A percentile compares a stretch with the other conserved stretches of the same genome.
These are phyloP conservation scores for Plecturocebus donacophilus DNA, from an alignment of 2,113 vertebrate genomes.

Conservation along the genomic window DNA sequence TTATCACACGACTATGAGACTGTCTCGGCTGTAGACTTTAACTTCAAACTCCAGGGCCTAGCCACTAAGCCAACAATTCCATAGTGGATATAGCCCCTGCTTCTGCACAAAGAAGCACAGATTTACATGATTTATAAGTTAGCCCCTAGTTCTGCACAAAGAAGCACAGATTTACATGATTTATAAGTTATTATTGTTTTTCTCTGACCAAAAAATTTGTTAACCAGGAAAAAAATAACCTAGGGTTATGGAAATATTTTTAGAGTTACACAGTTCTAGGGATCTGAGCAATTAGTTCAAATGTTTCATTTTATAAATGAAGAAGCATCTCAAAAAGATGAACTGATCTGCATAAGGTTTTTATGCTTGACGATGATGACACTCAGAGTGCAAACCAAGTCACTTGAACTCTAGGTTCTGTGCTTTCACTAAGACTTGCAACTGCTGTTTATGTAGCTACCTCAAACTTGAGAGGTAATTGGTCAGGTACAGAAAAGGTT, in stretches of 20 bases:
- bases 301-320: not conserved
- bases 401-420: not conserved
- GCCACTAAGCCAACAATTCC: not conserved
- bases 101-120: not conserved
- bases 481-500: not conserved
- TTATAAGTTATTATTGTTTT: not conserved
- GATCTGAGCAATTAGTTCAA: not conserved
- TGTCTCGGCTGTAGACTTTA: not conserved
- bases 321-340: not conserved
- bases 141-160: not conserved
- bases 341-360: not conserved
- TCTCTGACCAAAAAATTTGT: not conserved
- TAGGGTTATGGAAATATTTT: not conserved
- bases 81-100: not conserved
- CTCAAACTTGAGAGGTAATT: not conserved
- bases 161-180: not conserved
- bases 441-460: not conserved
- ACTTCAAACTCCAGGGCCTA: not conserved
- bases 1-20: not conserved
- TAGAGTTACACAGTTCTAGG: not conserved
- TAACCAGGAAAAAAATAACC: not conserved
- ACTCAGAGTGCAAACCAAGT: not conserved
- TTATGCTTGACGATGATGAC: not conserved
- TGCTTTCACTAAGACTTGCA: not conserved
- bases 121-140: not conserved